Percentiles rank a stretch among this genome's conserved stretches.
phyloP scores from a whole-genome alignment of 2,888 invertebrate genomes.

The Lepidocyrtinus sp. region DNA sequence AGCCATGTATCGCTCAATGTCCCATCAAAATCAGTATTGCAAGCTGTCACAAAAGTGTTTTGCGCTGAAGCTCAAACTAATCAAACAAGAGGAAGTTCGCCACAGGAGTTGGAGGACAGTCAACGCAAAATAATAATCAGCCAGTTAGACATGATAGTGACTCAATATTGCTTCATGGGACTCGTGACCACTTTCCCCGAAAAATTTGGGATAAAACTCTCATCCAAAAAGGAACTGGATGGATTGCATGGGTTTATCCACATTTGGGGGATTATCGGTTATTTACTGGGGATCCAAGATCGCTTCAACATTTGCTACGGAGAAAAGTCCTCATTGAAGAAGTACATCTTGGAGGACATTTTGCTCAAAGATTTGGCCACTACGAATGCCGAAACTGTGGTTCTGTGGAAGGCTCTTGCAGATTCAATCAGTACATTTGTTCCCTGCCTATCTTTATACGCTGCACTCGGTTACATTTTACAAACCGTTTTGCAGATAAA shows the following conservation, averaged over 20 bases:
- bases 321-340: constrained; percentile 37
- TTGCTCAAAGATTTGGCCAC: constrained; percentile 55
- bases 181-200: constrained; percentile 78
- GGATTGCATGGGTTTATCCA: constrained; percentile 64
- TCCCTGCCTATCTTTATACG: constrained; percentile 59
- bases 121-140: no score
- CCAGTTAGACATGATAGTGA: constrained; percentile 88
- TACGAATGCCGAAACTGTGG: constrained; percentile 37
- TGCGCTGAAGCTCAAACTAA: no score
- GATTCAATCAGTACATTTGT: constrained; percentile 55
- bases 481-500: constrained; percentile 24
- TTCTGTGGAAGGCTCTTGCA: constrained; percentile 59
- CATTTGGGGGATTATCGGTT: constrained; percentile 67
- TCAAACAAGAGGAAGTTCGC: no score
- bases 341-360: constrained; percentile 51
- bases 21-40: no score
- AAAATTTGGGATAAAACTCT: constrained; percentile 65
- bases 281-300: constrained; percentile 65
- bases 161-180: constrained; percentile 91
- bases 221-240: neutral
- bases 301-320: constrained; percentile 63
- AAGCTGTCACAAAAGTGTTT: no score
- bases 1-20: no score
- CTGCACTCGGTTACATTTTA: constrained; percentile 55
- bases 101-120: no score